Base-by-base conservation (phyloP, 64 coral and sea anemone species). In the Stichodactyla mertensii region DNA sequence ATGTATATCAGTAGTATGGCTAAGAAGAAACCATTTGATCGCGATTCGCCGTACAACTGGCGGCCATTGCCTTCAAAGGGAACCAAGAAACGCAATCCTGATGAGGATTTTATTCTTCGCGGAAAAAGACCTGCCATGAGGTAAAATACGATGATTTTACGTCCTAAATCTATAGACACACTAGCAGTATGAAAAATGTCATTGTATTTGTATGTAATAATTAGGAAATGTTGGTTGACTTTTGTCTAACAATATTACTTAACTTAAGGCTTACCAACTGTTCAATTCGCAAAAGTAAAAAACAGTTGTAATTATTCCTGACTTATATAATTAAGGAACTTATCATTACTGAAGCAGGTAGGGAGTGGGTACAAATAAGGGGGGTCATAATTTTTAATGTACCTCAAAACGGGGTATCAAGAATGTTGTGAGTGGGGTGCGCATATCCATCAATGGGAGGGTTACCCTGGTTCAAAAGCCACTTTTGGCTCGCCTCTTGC, bases 1-100 rank as follows among this genome's bases (percentile, higher is more conserved):
- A 96, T 96, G 94, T 96, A 87, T 85, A 92, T 85, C 9, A 96
- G 94, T 85, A 96, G 94, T 77, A 96, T 89, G 94, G 77, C 84
- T 18, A 92, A 92, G 64, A 96, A 88, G n/a, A 23, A 59, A 27
- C 71, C 78, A 20, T 87, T 66, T 6, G 88, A 89, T n/a, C 87
- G 74, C 13, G 88, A 96, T 71, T 89, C 94, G 14, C 57, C 88
- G 15, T 92, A 87, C 19, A 96, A 92, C 58, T 71, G 91, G 71
- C 88, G 88, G 64, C 94, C 94, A 36, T 54, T 96, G 74, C 94
- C 94, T 1, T 92, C 84, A 26, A 89, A 55, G 64, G 94, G 94
- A 14, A 96, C 94, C n/a, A 92, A 83, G 51, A 96, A 92, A 78
- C 87, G 94, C 57, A 96, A 96, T 64, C 94, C 94, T 54, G 94